Evolutionary conservation across 2,797 vertebrate genomes (phyloP).

Genomic region (Orientallactaga sibirica): DNA sequence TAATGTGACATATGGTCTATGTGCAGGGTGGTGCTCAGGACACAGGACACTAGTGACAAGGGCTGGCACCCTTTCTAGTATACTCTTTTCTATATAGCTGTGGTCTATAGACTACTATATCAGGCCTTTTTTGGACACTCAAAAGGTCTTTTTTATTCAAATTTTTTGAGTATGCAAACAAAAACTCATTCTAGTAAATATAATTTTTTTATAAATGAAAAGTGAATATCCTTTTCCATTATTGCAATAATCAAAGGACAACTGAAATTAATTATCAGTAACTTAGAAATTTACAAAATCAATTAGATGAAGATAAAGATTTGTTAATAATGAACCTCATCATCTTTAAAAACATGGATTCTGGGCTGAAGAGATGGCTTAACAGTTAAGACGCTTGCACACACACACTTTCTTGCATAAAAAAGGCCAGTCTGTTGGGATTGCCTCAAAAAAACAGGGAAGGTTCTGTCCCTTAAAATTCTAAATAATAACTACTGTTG

Average conservation of each 20-base stretch:
- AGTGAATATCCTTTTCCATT: conserved; percentile 17
- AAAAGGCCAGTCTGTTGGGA: no score
- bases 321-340: neutral
- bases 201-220: conserved; percentile 20
- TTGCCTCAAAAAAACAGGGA: neutral
- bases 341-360: neutral
- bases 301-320: conserved; percentile 46
- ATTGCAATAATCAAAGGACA: neutral
- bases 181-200: conserved; percentile 34
- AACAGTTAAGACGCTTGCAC: no score
- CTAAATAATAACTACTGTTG: neutral
- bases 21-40: neutral
- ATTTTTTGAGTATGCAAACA: neutral
- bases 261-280: conserved; percentile 23
- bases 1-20: neutral
- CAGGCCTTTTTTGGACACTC: conserved; percentile 34
- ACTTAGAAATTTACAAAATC: conserved; percentile 53
- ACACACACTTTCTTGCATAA: no score
- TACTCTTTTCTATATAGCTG: neutral
- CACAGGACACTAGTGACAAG: neutral
- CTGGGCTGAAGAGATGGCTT: neutral
- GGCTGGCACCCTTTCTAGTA: neutral
- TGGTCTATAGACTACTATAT: neutral
- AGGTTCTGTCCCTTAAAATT: conserved; percentile 33
- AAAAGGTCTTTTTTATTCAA: neutral